Evolutionary conservation across 2,113 vertebrate species (phyloP), one percentile per base, ranked within the genome.

Genomic region (Macroglossus sobrinus): DNA sequence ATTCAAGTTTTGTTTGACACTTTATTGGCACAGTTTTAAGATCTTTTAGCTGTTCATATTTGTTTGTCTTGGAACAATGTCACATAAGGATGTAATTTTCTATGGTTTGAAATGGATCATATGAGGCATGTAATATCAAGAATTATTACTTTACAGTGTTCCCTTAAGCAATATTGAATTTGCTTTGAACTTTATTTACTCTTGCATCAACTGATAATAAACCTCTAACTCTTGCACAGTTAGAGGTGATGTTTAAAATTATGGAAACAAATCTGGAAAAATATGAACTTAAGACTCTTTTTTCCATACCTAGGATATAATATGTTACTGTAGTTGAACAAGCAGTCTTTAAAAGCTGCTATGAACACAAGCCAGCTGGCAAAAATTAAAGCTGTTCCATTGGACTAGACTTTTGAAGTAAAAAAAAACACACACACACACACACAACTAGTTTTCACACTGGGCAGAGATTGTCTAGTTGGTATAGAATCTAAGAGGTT

Each of bases 11-110:
- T 99, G 98, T 98, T 99, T 98, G 97, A 98, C 97, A 98, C 98
- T 98, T 98, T 98, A 98, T 99, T 98, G 97, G 98, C 98, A 98
- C 98, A 98, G 98, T 98, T 98, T 99, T 98, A 98, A 99, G 97
- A 98, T 99, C 97, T 99, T 98, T 98, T 98, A 98, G 98, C 98
- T 98, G 98, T 98, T 98, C 94, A 97, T 96, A 97, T 98, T 98
- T 98, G 96, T 98, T 98, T 98, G 98, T 99, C 97, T 98, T 98
- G 98, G 98, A 98, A 98, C 98, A 98, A 97, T 99, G 98, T 97
- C 98, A 98, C 28, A 98, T 97, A 98, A 98, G 98, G 96, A 97
- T 98, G 97, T 98, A 98, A 98, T 98, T 98, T 98, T 98, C 98
- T 98, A 97, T 98, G 98, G 97, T 98, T 98, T 98, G 97, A 96